phyloP scores from a whole-genome alignment of 2,888 invertebrate species.

The Buathra laborator region DNA sequence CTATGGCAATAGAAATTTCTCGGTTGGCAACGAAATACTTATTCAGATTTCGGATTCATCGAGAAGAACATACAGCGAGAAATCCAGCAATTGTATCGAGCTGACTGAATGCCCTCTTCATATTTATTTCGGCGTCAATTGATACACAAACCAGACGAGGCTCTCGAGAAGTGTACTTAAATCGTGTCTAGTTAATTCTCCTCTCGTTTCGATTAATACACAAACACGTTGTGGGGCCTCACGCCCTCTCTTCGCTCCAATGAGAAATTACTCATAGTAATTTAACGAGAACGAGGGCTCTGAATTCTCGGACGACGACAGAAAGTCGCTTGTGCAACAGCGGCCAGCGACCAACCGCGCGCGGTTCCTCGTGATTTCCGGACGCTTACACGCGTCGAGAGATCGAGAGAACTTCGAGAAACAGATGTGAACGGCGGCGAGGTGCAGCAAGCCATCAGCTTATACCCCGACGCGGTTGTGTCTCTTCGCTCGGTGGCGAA shows the following conservation, averaged over 20 bases:
- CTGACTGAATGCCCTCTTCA: too few species aligned
- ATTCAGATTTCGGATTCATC: background rate
- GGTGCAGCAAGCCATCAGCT: slow-evolving; percentile 25
- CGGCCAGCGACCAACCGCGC: slow-evolving; percentile 54
- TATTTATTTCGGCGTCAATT: slow-evolving; percentile 23
- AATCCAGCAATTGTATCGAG: background rate
- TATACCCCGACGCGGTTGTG: slow-evolving; percentile 31
- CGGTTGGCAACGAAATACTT: too few species aligned
- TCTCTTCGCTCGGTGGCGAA: slow-evolving; percentile 17
- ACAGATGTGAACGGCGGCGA: slow-evolving; percentile 52
- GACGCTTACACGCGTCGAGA: slow-evolving; percentile 27
- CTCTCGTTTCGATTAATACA: background rate
- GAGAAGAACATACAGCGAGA: slow-evolving; percentile 7
- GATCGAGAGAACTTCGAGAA: slow-evolving; percentile 26
- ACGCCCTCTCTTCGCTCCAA: background rate
- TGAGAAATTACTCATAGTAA: slow-evolving; percentile 6
- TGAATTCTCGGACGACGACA: slow-evolving; percentile 75
- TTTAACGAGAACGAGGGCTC: slow-evolving; percentile 70
- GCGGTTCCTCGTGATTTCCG: slow-evolving; percentile 63
- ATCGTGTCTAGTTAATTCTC: slow-evolving; percentile 7
- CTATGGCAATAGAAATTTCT: too few species aligned
- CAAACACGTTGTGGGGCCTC: background rate
- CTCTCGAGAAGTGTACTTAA: background rate
- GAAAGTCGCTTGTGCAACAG: slow-evolving; percentile 63
- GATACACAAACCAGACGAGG: background rate